A percentile compares a stretch with the other conserved stretches of the same genome.
Evolutionary conservation across 2,888 invertebrate genomes (phyloP).

Genomic region (Machimus rusticus): DNA sequence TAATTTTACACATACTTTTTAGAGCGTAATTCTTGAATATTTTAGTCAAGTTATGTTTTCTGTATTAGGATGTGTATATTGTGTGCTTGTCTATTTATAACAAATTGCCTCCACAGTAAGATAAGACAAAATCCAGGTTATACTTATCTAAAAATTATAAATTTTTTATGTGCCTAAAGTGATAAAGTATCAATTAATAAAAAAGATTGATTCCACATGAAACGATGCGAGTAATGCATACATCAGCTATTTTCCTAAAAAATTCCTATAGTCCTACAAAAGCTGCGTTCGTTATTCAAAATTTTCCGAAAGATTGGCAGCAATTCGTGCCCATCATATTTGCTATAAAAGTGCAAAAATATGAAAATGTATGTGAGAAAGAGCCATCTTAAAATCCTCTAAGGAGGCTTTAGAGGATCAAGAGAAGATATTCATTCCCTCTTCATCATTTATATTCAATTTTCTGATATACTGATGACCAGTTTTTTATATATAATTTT

Average conservation of each 20-base stretch:
- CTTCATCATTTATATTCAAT: slow-evolving; percentile 21
- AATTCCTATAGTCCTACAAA: background rate
- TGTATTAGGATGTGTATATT: too few species aligned
- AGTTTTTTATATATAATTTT: slow-evolving; percentile 45
- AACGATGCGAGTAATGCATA: background rate
- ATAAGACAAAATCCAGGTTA: too few species aligned
- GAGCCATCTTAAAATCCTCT: background rate
- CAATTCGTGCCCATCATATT: background rate
- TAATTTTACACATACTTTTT: too few species aligned
- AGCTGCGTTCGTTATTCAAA: background rate
- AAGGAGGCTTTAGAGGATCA: background rate
- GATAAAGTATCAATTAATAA: background rate
- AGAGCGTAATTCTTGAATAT: too few species aligned
- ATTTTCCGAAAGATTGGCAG: background rate
- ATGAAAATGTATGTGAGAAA: slow-evolving; percentile 1
- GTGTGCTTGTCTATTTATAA: too few species aligned
- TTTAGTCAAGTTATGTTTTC: too few species aligned
- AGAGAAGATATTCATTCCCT: background rate
- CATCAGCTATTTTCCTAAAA: background rate
- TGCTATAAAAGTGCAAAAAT: slow-evolving; percentile 11
- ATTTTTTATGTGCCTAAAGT: background rate
- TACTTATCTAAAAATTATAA: background rate
- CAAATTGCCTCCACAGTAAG: too few species aligned
- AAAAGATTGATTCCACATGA: background rate
- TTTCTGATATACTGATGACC: slow-evolving; percentile 43